phyloP scores from a whole-genome alignment of 2,797 vertebrate species.

The Danio albolineatus region DNA sequence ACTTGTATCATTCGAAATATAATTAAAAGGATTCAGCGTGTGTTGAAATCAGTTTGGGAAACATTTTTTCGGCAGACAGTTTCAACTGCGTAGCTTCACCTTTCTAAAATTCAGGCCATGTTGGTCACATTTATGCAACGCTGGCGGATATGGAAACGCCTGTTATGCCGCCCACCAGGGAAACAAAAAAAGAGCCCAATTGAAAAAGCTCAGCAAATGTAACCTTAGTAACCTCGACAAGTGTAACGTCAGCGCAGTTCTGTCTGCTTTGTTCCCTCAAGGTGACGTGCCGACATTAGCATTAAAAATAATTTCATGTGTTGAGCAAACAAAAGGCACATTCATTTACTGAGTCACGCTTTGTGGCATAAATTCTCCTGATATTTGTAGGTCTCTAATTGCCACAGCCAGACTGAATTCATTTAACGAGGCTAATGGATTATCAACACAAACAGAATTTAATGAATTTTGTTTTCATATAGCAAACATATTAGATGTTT shows the following conservation, averaged over 20 bases:
- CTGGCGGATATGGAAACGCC: slow-evolving; percentile 18
- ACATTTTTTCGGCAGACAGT: not conserved
- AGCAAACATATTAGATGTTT: not conserved
- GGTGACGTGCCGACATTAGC: slow-evolving; percentile 12
- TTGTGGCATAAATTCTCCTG: not conserved
- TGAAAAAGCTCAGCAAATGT: slow-evolving; percentile 25
- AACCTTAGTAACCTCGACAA: slow-evolving; percentile 27
- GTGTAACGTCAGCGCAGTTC: not conserved
- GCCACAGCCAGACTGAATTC: not conserved
- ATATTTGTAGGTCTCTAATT: not conserved
- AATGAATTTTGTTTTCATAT: not conserved
- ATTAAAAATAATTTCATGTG: slow-evolving; percentile 8
- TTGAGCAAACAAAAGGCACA: slow-evolving; percentile 9
- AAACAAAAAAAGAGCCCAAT: not conserved
- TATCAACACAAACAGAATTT: slow-evolving; percentile 1
- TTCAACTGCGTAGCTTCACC: not conserved
- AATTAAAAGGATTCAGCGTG: not conserved
- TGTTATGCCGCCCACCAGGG: slow-evolving; percentile 11
- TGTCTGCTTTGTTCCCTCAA: slow-evolving; percentile 12
- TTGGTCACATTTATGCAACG: slow-evolving; percentile 20
- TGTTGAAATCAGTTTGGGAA: not conserved
- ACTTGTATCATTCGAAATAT: slow-evolving; percentile 10
- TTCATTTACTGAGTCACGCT: not conserved
- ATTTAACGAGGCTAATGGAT: not conserved
- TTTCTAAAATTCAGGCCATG: slow-evolving; percentile 4